These are phyloP conservation scores for Bettongia penicillata DNA, from an alignment of 2,113 vertebrate genomes.

Conservation along the genomic window DNA sequence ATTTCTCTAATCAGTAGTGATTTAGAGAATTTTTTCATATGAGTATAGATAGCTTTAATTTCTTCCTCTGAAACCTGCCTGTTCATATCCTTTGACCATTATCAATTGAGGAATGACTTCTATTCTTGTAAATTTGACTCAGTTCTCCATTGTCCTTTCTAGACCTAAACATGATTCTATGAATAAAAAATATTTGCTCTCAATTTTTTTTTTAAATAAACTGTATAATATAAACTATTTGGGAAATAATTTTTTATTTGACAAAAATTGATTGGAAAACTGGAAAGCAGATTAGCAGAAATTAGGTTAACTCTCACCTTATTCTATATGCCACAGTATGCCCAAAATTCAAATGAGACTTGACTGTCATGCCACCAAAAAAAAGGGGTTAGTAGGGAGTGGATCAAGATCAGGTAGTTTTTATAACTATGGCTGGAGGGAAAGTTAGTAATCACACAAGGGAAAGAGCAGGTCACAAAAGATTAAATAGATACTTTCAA, in stretches of 20 bases:
- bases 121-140: too few relatives aligned
- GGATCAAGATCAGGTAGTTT: neutral
- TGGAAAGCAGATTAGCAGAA: neutral
- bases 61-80: too few relatives aligned
- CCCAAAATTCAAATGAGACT: neutral
- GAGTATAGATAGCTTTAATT: too few relatives aligned
- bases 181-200: neutral
- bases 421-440: neutral
- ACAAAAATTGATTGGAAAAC: neutral
- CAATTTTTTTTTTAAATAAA: neutral
- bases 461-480: neutral
- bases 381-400: too few relatives aligned
- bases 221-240: neutral
- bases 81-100: too few relatives aligned
- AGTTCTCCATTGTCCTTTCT: neutral
- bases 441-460: neutral
- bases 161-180: neutral
- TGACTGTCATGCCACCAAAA: too few relatives aligned
- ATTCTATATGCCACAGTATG: neutral
- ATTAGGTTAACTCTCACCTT: neutral
- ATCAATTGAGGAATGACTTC: too few relatives aligned
- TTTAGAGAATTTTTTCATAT: too few relatives aligned
- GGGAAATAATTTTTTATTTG: neutral
- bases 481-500: neutral
- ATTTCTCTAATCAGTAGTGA: too few relatives aligned